Evolutionary conservation across 2,797 vertebrate genomes (phyloP), one percentile per base, ranked within the genome.

Genomic region (Fringilla coelebs): DNA sequence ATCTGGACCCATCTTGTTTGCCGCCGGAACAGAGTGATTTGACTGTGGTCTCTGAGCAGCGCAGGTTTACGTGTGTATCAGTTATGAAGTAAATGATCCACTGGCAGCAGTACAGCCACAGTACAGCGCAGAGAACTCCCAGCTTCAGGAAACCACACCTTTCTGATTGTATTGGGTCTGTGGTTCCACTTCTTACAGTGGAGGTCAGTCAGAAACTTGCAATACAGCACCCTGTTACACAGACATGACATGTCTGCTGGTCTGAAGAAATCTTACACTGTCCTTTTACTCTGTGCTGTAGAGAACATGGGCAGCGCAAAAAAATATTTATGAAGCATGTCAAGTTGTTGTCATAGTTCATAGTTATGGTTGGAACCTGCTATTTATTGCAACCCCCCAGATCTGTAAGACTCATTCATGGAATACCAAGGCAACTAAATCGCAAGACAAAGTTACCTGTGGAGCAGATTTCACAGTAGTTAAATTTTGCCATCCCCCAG

Each of bases 161-260:
- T 77, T 87, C 32, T 45, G n/a, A 48, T 60, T 45, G 12, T n/a
- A 11, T 43, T 3, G 4, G 22, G 52, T 67, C 41, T 71, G 14
- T 40, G 36, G 11, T 77, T 89, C 63, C 9, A 17, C 7, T 87
- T 83, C 12, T 61, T 83, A 11, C 11, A 20, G 5, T 5, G 26
- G 61, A 67, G 7, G 10, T 68, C n/a, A 28, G 29, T 89, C 25
- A 60, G n/a, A 90, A 82, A 57, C 28, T n/a, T 65, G 55, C 41
- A 45, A 3, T 89, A 46, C 13, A n/a, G 18, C 3, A 3, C 20
- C 8, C 18, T 77, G 1, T 48, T 66, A 6, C 10, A 29, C 31
- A 49, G 48, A 25, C 61, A 26, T 0, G 2, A 32, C 5, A 21
- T 11, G 16, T 66, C 10, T 58, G 0, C 38, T 54, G 40, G 16